Conservation (phyloP, 2,113 vertebrate species). For the Xiphophorus hellerii region DNA sequence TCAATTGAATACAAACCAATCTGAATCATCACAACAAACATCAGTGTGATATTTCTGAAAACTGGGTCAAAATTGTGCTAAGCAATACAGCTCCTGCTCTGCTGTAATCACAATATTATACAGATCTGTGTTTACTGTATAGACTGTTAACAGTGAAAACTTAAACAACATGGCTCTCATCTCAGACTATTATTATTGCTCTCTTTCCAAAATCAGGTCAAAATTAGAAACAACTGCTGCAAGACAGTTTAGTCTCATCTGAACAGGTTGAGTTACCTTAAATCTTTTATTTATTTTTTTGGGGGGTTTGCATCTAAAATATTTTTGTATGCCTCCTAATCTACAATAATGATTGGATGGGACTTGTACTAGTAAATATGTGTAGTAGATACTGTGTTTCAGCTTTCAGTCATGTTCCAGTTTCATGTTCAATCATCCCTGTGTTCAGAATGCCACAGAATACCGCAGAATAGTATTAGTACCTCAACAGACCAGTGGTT, state of each 20-base stretch:
- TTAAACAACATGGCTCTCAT: constrained; percentile 20
- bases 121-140: constrained; percentile 1
- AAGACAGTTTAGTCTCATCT: background rate
- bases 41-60: constrained; percentile 8
- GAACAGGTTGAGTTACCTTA: background rate
- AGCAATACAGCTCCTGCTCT: constrained; percentile 4
- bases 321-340: background rate
- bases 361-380: constrained; percentile 19
- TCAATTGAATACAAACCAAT: constrained; percentile 15
- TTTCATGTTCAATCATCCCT: constrained; percentile 8
- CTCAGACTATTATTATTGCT: constrained; percentile 22
- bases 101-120: background rate
- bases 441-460: background rate
- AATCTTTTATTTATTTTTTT: too few relatives aligned
- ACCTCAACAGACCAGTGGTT: background rate
- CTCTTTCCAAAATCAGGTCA: constrained; percentile 25
- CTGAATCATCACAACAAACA: background rate
- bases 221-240: constrained; percentile 14
- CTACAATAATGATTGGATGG: background rate
- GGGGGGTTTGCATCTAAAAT: background rate
- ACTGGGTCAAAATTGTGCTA: constrained; percentile 44
- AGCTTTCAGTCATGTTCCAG: constrained; percentile 13
- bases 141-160: constrained; percentile 20
- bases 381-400: constrained; percentile 5
- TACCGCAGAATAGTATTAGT: constrained; percentile 18